These are phyloP conservation scores for Girardia tigrina DNA, from an alignment of 2,888 invertebrate genomes.

Conservation along the genomic window DNA sequence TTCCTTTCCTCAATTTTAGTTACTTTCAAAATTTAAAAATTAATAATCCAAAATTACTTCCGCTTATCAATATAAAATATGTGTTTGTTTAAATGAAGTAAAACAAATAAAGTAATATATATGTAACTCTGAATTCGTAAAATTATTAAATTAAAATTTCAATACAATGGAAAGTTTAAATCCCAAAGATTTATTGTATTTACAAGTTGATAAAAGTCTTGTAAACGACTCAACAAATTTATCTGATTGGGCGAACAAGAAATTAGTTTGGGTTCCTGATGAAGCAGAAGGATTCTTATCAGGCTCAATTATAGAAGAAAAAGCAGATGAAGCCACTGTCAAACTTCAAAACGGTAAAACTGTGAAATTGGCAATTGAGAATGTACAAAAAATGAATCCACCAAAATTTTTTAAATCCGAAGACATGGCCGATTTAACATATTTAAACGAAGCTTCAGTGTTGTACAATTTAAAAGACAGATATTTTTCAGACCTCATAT, in stretches of 20 bases:
- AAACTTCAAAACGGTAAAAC: slow-evolving; percentile 90
- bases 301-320: slow-evolving; percentile 84
- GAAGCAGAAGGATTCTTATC: slow-evolving; percentile 89
- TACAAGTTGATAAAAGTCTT: slow-evolving; percentile 7
- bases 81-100: neutral
- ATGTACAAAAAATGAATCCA: slow-evolving; percentile 99
- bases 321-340: slow-evolving; percentile 83
- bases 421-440: slow-evolving; percentile 99
- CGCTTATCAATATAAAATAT: neutral
- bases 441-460: slow-evolving; percentile 96
- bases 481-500: slow-evolving; percentile 96
- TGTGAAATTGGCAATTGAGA: slow-evolving; percentile 78
- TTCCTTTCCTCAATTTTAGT: no score
- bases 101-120: neutral
- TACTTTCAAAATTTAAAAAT: no score
- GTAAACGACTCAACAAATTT: slow-evolving; percentile 71
- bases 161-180: slow-evolving; percentile 23
- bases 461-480: slow-evolving; percentile 98
- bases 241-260: slow-evolving; percentile 97
- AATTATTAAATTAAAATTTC: neutral
- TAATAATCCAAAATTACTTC: neutral
- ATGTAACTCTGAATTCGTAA: neutral
- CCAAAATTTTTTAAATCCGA: slow-evolving; percentile 99
- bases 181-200: slow-evolving; percentile 29
- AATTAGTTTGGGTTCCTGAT: slow-evolving; percentile 96